phyloP scores from a whole-genome alignment of 2,797 vertebrate species.

The Heterohyrax brucei region DNA sequence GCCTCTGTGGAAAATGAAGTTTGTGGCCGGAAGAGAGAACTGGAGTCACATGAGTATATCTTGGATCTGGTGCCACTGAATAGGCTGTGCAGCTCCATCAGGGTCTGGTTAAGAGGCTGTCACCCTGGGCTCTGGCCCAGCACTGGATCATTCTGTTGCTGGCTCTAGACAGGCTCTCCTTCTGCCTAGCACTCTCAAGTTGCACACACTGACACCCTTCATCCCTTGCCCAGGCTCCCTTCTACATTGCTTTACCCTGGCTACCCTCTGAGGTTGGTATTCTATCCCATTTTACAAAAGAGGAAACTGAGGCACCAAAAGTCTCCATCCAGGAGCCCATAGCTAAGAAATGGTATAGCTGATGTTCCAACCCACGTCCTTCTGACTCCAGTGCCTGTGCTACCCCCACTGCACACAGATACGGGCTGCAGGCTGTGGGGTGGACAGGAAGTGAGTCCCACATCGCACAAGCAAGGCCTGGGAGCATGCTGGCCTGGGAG shows the following conservation, averaged over 20 bases:
- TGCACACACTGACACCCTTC: background rate
- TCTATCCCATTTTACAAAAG: slow-evolving; percentile 16
- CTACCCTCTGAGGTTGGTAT: background rate
- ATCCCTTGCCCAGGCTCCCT: background rate
- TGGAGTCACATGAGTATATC: background rate
- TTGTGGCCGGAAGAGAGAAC: slow-evolving; percentile 62
- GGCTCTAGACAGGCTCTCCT: background rate
- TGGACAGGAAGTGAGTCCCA: slow-evolving; percentile 29
- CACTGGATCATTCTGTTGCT: background rate
- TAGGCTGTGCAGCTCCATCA: background rate
- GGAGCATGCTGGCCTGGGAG: background rate
- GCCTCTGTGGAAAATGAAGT: slow-evolving; percentile 69
- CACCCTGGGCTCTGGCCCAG: background rate
- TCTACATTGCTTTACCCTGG: background rate
- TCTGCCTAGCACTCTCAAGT: background rate
- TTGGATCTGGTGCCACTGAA: background rate
- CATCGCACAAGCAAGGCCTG: background rate
- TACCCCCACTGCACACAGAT: background rate
- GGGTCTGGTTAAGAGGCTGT: background rate
- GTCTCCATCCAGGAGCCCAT: background rate
- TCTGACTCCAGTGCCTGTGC: background rate
- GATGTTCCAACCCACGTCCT: background rate
- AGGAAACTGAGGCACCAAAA: background rate
- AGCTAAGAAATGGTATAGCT: background rate
- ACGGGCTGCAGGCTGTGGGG: background rate